A percentile compares a stretch with the other conserved stretches of the same genome.
These are phyloP conservation scores for Callitettix versicolor DNA, from an alignment of 1,140 invertebrate species.

Conservation along the genomic window DNA sequence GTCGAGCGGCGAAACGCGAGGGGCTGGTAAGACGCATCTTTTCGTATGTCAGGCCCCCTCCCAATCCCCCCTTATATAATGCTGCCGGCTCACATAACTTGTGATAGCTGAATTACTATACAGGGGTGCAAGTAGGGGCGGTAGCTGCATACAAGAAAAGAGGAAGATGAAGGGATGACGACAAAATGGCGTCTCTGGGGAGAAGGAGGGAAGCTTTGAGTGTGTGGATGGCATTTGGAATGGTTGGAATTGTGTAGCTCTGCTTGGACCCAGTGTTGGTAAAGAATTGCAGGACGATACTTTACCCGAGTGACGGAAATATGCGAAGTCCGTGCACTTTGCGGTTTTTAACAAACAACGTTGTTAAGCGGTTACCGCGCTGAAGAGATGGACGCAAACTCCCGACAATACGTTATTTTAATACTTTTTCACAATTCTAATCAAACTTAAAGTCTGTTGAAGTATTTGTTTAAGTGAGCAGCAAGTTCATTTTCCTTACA, in stretches of 20 bases:
- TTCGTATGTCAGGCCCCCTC: not conserved
- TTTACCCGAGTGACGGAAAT: too few relatives aligned
- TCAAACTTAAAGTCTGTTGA: too few relatives aligned
- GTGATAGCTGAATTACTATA: conserved; percentile 16
- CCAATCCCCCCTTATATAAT: not conserved
- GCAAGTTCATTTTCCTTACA: too few relatives aligned
- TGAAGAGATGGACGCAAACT: too few relatives aligned
- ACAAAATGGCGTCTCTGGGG: conserved; percentile 22
- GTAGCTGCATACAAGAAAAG: conserved; percentile 26
- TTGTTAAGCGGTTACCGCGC: too few relatives aligned
- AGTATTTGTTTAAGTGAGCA: too few relatives aligned
- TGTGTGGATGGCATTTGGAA: conserved; percentile 41
- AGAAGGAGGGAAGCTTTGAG: conserved; percentile 34
- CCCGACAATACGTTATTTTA: too few relatives aligned
- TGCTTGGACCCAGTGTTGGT: conserved; percentile 31
- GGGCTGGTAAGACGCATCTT: not conserved
- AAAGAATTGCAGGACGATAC: too few relatives aligned
- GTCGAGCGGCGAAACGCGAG: not conserved
- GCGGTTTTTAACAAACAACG: too few relatives aligned
- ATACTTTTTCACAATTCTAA: too few relatives aligned
- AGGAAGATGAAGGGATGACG: conserved; percentile 12
- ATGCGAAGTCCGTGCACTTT: too few relatives aligned
- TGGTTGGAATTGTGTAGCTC: conserved; percentile 40
- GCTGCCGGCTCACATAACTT: conserved; percentile 9
- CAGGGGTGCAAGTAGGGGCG: conserved; percentile 34